Evolutionary conservation across 1,140 invertebrate genomes (phyloP), one percentile per base, ranked within the genome.

Genomic region (Pissodes strobi): DNA sequence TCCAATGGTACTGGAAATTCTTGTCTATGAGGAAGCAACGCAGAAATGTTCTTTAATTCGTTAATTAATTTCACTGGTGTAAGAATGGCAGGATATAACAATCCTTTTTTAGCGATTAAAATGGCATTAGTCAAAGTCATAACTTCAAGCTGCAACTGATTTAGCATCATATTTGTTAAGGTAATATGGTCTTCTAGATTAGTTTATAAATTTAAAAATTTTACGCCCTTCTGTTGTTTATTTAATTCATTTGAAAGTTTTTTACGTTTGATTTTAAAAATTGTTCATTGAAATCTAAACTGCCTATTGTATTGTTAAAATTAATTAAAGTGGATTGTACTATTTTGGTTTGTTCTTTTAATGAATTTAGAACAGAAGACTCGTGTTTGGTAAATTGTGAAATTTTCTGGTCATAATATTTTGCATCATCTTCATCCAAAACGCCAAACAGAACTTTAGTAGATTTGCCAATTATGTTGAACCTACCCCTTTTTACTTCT

Each of bases 311-410:
- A 21, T 45, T 45, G 19, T 45, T 45, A 45, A 21, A 45, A 12
- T 45, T 15, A 8, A 21, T 15, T 1, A 45, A 18, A 2, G 41
- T 45, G 5, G 41, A 45, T 18, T 45, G 15, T 8, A 45, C 17
- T 3, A 45, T 45, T 45, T 45, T 45, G 17, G 41, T 19, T 45
- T 45, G 41, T 45, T 45, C 17, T 45, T 45, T 45, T 45, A 45
- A 1, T 8, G 19, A 2, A 45, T 45, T 12, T 45, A 45, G 19
- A 45, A 21, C 17, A 19, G 41, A 45, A 19, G 15, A 3, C 19
- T 45, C 41, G 18, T 45, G 9, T 18, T 18, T 18, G 12, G 15
- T 8, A 0, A 45, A 18, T 19, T 45, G 2, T 19, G 17, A 45
- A 18, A 45, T 45, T 45, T 45, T 45, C 12, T 8, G 2, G 23